These are phyloP conservation scores for Pachyuromys duprasi DNA, from an alignment of 2,797 vertebrate species.

Conservation along the genomic window DNA sequence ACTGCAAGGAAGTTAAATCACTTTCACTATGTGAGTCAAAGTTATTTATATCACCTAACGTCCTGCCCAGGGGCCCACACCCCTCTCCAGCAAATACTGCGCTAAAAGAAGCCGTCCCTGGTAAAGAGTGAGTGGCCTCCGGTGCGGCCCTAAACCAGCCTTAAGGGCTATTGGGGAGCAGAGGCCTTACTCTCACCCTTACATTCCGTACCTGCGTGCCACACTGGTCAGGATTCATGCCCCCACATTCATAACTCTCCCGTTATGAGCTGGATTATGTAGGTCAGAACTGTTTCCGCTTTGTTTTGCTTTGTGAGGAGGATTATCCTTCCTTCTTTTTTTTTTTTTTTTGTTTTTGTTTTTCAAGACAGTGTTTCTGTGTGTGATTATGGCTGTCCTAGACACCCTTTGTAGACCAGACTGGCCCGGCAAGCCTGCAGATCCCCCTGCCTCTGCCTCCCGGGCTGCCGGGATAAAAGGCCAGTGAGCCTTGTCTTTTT, in stretches of 20 bases:
- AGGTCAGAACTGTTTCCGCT: not conserved
- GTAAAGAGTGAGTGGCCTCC: not conserved
- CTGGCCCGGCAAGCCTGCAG: too few species aligned
- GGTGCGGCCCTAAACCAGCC: too few species aligned
- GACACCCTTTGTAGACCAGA: too few species aligned
- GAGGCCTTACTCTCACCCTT: not conserved
- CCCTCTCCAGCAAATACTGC: not conserved
- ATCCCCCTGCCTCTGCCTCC: too few species aligned
- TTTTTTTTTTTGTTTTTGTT: too few species aligned
- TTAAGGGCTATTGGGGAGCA: not conserved
- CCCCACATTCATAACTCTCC: not conserved
- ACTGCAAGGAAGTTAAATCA: conserved; percentile 37
- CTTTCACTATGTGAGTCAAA: conserved; percentile 46
- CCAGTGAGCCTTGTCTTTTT: not conserved
- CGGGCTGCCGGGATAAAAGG: too few species aligned
- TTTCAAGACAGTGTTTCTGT: too few species aligned
- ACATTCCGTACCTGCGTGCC: not conserved
- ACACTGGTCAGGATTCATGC: not conserved
- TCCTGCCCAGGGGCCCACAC: not conserved
- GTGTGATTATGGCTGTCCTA: too few species aligned
- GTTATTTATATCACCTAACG: conserved; percentile 59
- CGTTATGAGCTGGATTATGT: not conserved
- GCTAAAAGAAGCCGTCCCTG: not conserved
- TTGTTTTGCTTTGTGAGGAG: not conserved
- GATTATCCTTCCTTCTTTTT: too few species aligned